Base-by-base conservation (phyloP, 1,140 invertebrate genomes). In the Caenorhabditis briggsae region DNA sequence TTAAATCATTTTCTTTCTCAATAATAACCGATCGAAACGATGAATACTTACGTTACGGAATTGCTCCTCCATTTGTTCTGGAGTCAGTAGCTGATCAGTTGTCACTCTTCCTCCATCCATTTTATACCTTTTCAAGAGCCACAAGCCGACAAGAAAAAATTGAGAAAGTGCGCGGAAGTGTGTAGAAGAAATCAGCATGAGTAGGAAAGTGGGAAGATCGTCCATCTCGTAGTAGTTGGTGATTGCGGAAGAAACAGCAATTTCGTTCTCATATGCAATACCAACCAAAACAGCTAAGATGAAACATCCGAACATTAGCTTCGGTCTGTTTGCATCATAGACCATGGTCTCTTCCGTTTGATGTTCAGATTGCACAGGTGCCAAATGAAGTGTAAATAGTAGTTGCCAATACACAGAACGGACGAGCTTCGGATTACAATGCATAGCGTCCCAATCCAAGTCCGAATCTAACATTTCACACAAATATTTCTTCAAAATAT, bases 391-490 rank as follows among this genome's bases (percentile, higher is more conserved):
- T 20, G 70, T 78, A 14, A 50, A 78, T n/a, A 78, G 11, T n/a
- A 78, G 50, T 2, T 78, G 70, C 70, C 70, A 78, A 14, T 78
- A 78, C 12, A 78, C 70, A 12, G 70, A 78, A 5, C 70, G 70
- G 9, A 78, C 25, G 41, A 78, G 7, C 20, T 78, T 11, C 9
- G 20, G 9, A 23, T 50, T n/a, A n/a, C 48, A 50, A n/a, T 6
- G n/a, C 9, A 23, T 14, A 2, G 1, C 53, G 3, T n/a, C 41
- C 70, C 70, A 50, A 23, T 50, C n/a, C 5, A 53, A 5, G 5
- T 50, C 46, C 14, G 16, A 3, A 46, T 16, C 9, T 5, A 70
- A 11, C 41, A 70, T 14, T 6, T 5, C 8, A 2, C 18, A 12
- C 43, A 78, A 23, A n/a, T 78, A 12, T 9, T 18, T 43, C 8